Evolutionary conservation across 2,113 vertebrate species (phyloP).

Genomic region (Rhea pennata): DNA sequence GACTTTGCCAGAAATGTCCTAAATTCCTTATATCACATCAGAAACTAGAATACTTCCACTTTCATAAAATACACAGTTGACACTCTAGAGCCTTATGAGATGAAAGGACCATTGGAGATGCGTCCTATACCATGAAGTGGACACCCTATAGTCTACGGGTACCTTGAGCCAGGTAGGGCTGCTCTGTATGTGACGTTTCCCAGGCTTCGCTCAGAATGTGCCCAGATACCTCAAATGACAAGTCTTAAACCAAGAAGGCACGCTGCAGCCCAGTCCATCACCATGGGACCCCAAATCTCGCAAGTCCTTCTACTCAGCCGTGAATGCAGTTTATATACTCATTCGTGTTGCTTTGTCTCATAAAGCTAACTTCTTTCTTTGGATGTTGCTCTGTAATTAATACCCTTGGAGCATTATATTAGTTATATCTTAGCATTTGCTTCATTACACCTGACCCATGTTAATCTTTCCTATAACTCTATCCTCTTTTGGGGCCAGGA

Average conservation of each 20-base stretch:
- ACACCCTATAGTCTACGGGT: not conserved
- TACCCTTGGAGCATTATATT: not conserved
- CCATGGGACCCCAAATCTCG: not conserved
- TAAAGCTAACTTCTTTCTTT: not conserved
- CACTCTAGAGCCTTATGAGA: not conserved
- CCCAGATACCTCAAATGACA: not conserved
- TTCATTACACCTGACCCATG: not conserved
- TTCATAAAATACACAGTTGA: not conserved
- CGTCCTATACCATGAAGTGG: not conserved
- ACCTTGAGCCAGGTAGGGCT: not conserved
- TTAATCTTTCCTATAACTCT: not conserved
- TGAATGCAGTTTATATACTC: not conserved
- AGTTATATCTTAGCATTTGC: not conserved
- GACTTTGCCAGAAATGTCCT: not conserved
- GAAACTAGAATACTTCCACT: not conserved
- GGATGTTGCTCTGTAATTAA: not conserved
- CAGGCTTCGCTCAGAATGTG: not conserved
- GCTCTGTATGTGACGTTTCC: not conserved
- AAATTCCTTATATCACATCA: not conserved
- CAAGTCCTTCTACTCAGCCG: not conserved
- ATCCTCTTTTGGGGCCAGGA: not conserved
- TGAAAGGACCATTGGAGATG: not conserved
- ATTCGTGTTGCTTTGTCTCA: not conserved
- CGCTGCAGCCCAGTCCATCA: not conserved
- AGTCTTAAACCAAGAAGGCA: not conserved